A percentile compares a stretch with the other conserved stretches of the same genome.
Conservation (phyloP, 2,113 vertebrate genomes). For the Mormoops blainvillei region DNA sequence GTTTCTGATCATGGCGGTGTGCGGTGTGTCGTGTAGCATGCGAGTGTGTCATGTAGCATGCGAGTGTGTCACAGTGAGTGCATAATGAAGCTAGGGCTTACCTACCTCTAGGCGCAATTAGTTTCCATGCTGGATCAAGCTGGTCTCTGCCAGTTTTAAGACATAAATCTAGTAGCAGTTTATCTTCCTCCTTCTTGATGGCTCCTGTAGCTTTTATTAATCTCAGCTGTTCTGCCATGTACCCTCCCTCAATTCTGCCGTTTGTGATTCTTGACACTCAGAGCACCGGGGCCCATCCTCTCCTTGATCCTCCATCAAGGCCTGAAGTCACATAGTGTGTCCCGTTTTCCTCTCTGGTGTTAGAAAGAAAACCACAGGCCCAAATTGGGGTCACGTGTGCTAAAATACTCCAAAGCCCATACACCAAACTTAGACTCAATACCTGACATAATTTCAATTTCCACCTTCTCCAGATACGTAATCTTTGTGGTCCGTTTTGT, state of each 20-base stretch:
- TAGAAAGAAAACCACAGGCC: not conserved
- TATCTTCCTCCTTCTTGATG: not conserved
- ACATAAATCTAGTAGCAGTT: not conserved
- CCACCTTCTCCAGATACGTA: not conserved
- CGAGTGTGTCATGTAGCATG: not conserved
- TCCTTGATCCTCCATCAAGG: not conserved
- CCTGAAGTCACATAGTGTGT: not conserved
- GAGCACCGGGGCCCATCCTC: not conserved
- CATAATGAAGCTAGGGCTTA: not conserved
- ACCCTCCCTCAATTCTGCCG: not conserved
- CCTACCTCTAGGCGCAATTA: not conserved
- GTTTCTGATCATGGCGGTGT: not conserved
- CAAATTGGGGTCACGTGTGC: not conserved
- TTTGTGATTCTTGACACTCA: not conserved
- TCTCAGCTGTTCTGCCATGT: not conserved
- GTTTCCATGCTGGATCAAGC: not conserved
- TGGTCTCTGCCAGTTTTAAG: not conserved
- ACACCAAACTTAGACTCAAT: not conserved
- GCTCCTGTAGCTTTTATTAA: not conserved
- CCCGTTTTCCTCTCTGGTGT: not conserved
- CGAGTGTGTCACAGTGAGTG: not conserved
- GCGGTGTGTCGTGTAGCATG: not conserved
- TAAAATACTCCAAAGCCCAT: not conserved
- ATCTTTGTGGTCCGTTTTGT: not conserved
- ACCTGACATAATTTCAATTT: not conserved